These are phyloP conservation scores for Centropus bengalensis DNA, from an alignment of 2,113 vertebrate genomes.

Conservation along the genomic window DNA sequence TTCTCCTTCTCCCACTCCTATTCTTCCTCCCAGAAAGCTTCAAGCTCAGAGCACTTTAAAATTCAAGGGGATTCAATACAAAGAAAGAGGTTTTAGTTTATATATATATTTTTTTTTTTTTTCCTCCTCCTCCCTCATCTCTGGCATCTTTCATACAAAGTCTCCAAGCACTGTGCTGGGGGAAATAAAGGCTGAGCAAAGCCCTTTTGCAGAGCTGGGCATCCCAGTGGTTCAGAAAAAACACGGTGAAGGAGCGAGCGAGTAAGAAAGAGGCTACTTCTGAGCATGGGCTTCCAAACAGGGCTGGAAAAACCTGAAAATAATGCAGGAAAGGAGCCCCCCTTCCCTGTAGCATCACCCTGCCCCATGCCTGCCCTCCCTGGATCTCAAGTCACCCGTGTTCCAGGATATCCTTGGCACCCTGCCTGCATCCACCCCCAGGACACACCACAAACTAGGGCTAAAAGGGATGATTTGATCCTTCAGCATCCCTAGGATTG, in stretches of 20 bases:
- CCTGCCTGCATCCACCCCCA: not conserved
- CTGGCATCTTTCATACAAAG: not conserved
- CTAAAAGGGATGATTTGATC: not conserved
- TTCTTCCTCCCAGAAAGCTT: not conserved
- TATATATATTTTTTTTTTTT: not conserved
- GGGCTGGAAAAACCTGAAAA: not conserved
- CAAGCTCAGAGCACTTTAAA: not conserved
- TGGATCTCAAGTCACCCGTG: not conserved
- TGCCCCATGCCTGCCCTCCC: rapidly evolving
- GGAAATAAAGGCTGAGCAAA: not conserved
- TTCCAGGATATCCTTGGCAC: not conserved
- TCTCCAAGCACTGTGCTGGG: not conserved
- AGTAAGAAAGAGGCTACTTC: not conserved
- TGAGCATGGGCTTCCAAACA: not conserved
- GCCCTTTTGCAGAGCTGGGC: not conserved
- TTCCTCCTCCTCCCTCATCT: slow-evolving; percentile 46
- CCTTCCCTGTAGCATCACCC: not conserved
- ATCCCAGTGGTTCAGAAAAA: not conserved
- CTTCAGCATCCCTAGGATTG: rapidly evolving
- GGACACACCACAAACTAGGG: rapidly evolving
- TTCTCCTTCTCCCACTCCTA: not conserved
- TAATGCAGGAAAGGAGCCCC: not conserved
- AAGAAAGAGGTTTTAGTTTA: not conserved
- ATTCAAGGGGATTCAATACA: slow-evolving; percentile 2
- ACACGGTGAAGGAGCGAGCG: not conserved